Evolutionary conservation across 2,797 vertebrate species (phyloP).

Genomic region (Enteromius argenteus): DNA sequence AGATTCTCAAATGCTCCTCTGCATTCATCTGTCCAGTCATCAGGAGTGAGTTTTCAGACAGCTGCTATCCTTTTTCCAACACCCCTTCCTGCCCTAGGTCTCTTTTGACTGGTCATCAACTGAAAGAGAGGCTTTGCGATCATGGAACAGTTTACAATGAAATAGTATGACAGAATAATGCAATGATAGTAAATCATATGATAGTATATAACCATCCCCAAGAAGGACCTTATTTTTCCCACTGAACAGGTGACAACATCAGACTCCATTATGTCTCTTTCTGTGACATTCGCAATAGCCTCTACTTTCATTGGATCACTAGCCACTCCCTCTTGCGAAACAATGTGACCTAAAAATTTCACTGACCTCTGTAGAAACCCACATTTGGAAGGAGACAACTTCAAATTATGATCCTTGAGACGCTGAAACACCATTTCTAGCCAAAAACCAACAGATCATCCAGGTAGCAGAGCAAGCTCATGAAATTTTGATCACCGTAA

Average conservation of each 20-base stretch:
- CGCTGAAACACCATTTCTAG: neutral
- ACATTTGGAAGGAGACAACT: neutral
- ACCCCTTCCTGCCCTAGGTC: neutral
- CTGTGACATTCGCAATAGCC: neutral
- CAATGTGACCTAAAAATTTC: neutral
- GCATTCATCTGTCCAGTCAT: neutral
- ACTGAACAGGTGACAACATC: neutral
- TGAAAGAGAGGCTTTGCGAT: neutral
- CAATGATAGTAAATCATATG: neutral
- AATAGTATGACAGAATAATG: neutral
- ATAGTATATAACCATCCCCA: conserved; percentile 1
- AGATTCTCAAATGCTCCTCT: neutral
- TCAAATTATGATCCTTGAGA: conserved; percentile 1
- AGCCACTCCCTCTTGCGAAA: neutral
- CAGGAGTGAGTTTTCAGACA: neutral
- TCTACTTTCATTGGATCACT: neutral
- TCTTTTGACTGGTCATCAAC: neutral
- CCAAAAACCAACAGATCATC: conserved; percentile 19
- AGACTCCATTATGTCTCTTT: neutral
- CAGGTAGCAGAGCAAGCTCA: conserved; percentile 14
- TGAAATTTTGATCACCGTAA: conserved; percentile 21
- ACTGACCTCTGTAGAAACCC: neutral
- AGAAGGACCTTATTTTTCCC: neutral
- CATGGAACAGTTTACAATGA: neutral
- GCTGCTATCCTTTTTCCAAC: neutral